phyloP scores from a whole-genome alignment of 2,888 invertebrate species.

The Zaprionus obscuricornis region DNA sequence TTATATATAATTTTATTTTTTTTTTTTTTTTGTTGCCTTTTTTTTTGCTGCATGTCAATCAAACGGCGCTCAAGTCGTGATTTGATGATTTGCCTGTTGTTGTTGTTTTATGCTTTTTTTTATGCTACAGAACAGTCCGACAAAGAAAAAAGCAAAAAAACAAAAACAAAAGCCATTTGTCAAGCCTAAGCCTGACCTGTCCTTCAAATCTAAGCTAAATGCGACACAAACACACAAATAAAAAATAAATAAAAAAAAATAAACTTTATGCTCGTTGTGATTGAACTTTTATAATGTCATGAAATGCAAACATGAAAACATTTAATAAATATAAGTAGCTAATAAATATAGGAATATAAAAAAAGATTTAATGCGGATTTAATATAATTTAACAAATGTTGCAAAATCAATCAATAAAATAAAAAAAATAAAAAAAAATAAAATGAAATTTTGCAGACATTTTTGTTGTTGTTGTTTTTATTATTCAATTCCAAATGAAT shows the following conservation, averaged over 20 bases:
- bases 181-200: conserved; percentile 44
- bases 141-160: conserved; percentile 25
- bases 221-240: no score
- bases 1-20: no score
- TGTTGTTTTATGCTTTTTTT: conserved; percentile 9
- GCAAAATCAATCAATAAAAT: no score
- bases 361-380: no score
- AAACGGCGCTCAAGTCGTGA: conserved; percentile 71
- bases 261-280: no score
- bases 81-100: conserved; percentile 73
- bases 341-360: no score
- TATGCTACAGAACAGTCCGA: conserved; percentile 20
- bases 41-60: conserved; percentile 67
- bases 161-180: conserved; percentile 39
- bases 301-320: no score
- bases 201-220: conserved; percentile 35
- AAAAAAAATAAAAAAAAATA: neutral
- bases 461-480: conserved; percentile 3
- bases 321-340: no score
- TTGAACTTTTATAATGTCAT: no score
- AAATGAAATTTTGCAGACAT: neutral
- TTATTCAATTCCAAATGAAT: conserved; percentile 14
- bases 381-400: no score
- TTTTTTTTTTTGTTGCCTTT: conserved; percentile 29
- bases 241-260: no score